Evolutionary conservation across 1,140 invertebrate genomes (phyloP), one percentile per base, ranked within the genome.

Genomic region (Tribolium madens): DNA sequence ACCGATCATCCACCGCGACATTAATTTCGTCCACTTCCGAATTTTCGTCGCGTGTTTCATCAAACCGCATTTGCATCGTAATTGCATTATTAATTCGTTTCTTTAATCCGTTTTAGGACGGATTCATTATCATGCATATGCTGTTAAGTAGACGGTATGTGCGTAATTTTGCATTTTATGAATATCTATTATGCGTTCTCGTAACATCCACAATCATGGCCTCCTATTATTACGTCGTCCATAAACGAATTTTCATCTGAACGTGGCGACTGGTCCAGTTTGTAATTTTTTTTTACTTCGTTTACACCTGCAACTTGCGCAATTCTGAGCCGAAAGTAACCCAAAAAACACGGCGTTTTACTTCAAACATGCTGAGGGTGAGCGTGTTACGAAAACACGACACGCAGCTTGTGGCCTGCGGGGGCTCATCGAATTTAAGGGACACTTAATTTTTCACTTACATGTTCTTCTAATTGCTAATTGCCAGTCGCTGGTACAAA

Each of bases 21-120:
- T 60, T 26, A 64, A 64, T 64, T 64, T 64, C 26, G 57, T 5
- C 57, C 57, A 33, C 57, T 64, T 64, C 68, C 47, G 47, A 71
- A 48, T 71, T 71, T 71, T 71, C 68, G 47, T 71, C 42, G 47
- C 68, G 47, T 71, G 68, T 17, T 69, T 71, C 42, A 17, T 7
- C 7, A 47, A 13, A 42, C 64, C 42, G 15, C 64, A 69, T 71
- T 71, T 71, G 68, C 68, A 71, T 71, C 42, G 68, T 71, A 71
- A 71, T 71, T 71, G 68, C 47, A 71, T 71, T 71, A 71, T 71
- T 71, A 71, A 71, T 71, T 64, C 57, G 57, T 33, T 64, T 64
- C 57, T 64, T 64, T 64, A 64, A 64, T 64, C 57, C 57, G 26
- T 64, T 64, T 64, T 64, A 14, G 57, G 57, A 64, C 26, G 57